Base-by-base conservation (phyloP, 2,888 invertebrate species). In the Drosophila nigritarsus region DNA sequence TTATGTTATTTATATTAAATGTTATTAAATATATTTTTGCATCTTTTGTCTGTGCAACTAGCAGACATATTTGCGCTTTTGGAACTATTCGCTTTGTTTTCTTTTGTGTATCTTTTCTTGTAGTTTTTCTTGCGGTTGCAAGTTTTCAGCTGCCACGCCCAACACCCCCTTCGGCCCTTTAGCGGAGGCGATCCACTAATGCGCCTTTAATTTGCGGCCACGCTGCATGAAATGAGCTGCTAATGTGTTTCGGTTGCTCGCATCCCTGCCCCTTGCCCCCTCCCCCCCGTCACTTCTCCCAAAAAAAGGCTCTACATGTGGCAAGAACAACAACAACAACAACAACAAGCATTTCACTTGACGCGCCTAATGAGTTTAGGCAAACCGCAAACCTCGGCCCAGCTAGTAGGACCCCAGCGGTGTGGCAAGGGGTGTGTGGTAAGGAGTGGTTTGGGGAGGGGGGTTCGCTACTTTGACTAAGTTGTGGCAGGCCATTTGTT, bases 161-260 rank as follows among this genome's bases (percentile, higher is more conserved):
- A 45, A 45, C 24, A 8, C 4, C 2, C 45, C 15, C 15, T 0
- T 45, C 4, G 45, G 0, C 24, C 34, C 27, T 27, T 13, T 27
- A 7, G 24, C 18, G 48, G 24, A 58, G 49, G 27, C 29, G 56
- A 56, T 56, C 56, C 67, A 62, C 80, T 83, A 86, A 86, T 88
- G 86, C 78, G 84, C 82, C 89, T 86, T 86, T 88, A 86, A 86
- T 88, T 87, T 88, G 89, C 89, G 82, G 71, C 80, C 84, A 75
- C 84, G 85, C 74, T 77, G 87, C 81, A 77, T 65, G 85, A 76
- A 83, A 87, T 77, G 89, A 89, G 86, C 79, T 89, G 89, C 86
- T 87, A 87, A 87, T 87, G 86, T 87, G 82, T 78, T 86, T 83
- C 65, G 80, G 74, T 53, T 73, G 63, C 66, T n/a, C 40, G 42